Conservation (phyloP, 2,113 vertebrate genomes). For the Pogonocichla stellata region DNA sequence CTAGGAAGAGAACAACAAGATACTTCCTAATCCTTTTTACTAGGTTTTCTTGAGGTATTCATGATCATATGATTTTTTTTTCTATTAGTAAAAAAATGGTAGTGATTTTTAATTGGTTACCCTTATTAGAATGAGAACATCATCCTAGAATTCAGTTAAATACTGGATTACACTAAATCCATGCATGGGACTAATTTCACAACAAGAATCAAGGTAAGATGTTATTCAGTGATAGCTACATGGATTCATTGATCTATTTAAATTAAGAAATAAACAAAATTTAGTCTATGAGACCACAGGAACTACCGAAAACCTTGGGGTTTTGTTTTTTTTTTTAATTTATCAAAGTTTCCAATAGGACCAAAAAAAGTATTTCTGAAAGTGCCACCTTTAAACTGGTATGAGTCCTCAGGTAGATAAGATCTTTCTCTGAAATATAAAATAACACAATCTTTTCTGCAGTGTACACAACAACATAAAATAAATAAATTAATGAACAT, state of each 20-base stretch:
- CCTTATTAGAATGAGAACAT: background rate
- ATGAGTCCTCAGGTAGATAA: background rate
- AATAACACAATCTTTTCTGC: background rate
- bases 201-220: background rate
- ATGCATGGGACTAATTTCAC: background rate
- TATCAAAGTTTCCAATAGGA: background rate
- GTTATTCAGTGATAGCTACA: background rate
- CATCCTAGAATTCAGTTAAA: background rate
- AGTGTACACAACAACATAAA: background rate
- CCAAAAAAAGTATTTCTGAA: background rate
- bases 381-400: background rate
- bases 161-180: background rate
- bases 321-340: too few species aligned
- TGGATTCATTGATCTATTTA: background rate
- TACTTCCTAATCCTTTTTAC: background rate
- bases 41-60: background rate
- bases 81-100: background rate
- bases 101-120: background rate
- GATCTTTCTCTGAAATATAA: background rate
- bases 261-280: background rate
- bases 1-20: background rate
- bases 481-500: background rate
- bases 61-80: background rate
- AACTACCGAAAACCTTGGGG: rapidly evolving
- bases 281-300: rapidly evolving